Evolutionary conservation across 2,797 vertebrate species (phyloP), one percentile per base, ranked within the genome.

Genomic region (Anguilla megastoma): DNA sequence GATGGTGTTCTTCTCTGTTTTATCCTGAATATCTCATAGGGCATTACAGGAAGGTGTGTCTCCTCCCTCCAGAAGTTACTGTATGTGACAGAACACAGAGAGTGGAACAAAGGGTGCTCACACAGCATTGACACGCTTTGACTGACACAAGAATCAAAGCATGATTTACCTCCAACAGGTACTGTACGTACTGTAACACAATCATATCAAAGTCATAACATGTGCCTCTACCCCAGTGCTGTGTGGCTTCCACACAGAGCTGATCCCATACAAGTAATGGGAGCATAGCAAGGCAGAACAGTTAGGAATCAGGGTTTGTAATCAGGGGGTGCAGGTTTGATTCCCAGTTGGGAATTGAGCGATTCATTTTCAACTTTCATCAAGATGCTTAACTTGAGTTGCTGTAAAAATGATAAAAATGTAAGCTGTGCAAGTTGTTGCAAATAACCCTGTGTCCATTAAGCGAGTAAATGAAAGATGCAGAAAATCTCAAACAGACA

Each of bases 241-340:
- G 21, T n/a, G 60, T 66, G 60, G 21, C 60, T 66, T 66, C 21
- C 60, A n/a, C n/a, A 7, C n/a, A 66, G 60, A 66, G 3, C 24
- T n/a, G 60, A 66, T 66, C 18, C 60, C 6, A 9, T 66, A 18
- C 60, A 66, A 66, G 1, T n/a, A 5, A n/a, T 4, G 3, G 16
- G n/a, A 66, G 58, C 58, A 18, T 60, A 18, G 54, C 16, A 5
- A 18, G 3, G 10, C 16, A 60, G 3, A 60, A 88, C 50, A 87
- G 80, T 86, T 45, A 33, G 86, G 84, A 82, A 74, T 84, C 83
- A 60, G 58, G 60, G n/a, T 21, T 66, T 66, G n/a, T n/a, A n/a
- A 66, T 66, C 4, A 6, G 21, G n/a, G 60, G 16, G 1, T 60
- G 58, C 58, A 60, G 16, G 21, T n/a, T 24, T 66, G 21, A 24